Conservation (phyloP, 2,113 vertebrate genomes). For the Macquaria ambigua region DNA sequence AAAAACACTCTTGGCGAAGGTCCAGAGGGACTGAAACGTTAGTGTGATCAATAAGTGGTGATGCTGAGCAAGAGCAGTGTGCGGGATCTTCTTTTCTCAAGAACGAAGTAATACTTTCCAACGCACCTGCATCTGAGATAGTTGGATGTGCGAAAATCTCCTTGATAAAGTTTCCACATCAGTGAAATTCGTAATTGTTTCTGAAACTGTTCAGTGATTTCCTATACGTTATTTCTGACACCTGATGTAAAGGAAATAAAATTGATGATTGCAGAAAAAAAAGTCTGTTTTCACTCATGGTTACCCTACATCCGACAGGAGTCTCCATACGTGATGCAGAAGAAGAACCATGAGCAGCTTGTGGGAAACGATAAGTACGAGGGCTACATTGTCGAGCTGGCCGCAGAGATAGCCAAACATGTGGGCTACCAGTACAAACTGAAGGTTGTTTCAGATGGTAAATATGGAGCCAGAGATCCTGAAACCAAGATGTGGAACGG, state of each 20-base stretch:
- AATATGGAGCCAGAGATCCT: slow-evolving; percentile 94
- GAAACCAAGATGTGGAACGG: slow-evolving; percentile 98
- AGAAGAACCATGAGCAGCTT: slow-evolving; percentile 96
- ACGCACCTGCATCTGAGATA: too few species aligned
- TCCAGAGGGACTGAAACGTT: too few species aligned
- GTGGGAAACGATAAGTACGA: slow-evolving; percentile 95
- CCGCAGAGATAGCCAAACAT: slow-evolving; percentile 97
- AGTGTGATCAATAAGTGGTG: too few species aligned
- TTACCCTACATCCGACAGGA: slow-evolving; percentile 84
- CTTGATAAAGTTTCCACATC: too few species aligned
- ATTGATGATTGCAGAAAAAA: background rate
- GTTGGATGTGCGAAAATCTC: too few species aligned
- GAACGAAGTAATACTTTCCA: too few species aligned
- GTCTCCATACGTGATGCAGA: slow-evolving; percentile 98
- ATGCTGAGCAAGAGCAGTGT: too few species aligned
- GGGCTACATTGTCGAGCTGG: slow-evolving; percentile 97
- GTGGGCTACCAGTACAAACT: slow-evolving; percentile 96
- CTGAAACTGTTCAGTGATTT: background rate
- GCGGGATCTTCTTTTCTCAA: too few species aligned
- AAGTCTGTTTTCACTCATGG: background rate
- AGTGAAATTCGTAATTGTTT: background rate
- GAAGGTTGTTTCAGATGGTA: slow-evolving; percentile 95
- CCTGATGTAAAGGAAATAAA: background rate
- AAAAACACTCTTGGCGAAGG: too few species aligned
- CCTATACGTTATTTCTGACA: background rate